A percentile compares a stretch with the other conserved stretches of the same genome.
Evolutionary conservation across 2,113 vertebrate species (phyloP).

Genomic region (Phycodurus eques): DNA sequence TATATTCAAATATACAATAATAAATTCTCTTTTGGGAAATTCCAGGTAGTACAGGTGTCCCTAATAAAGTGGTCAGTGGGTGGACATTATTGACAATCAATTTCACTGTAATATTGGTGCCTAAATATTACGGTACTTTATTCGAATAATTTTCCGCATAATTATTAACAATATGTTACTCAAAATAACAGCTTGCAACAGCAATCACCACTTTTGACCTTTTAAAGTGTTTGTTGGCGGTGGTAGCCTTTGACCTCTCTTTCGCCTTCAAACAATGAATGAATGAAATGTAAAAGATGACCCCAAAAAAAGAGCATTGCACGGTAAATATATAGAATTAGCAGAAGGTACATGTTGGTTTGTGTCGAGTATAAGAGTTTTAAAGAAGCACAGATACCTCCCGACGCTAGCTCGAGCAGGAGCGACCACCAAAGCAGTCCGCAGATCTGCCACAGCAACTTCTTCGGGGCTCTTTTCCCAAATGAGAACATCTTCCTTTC

Average conservation of each 20-base stretch:
- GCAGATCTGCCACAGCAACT: conserved; percentile 36
- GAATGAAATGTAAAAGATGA: neutral
- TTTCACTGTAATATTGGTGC: neutral
- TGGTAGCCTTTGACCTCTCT: neutral
- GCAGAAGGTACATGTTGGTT: neutral
- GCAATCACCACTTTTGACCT: conserved; percentile 1
- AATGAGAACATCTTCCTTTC: conserved; percentile 50
- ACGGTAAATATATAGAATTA: neutral
- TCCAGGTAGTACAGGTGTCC: neutral
- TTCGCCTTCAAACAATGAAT: neutral
- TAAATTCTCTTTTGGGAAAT: no score
- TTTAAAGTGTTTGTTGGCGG: neutral
- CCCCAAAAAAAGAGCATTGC: no score
- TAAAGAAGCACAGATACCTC: conserved; percentile 46
- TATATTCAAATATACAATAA: no score
- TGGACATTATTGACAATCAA: neutral
- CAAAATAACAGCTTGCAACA: neutral
- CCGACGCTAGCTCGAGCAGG: conserved; percentile 46
- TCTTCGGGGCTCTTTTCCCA: conserved; percentile 28
- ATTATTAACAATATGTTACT: neutral
- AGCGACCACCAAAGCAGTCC: conserved; percentile 64
- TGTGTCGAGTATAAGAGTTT: neutral
- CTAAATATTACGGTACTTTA: neutral
- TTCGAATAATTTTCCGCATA: neutral
- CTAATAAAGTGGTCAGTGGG: neutral